These are phyloP conservation scores for Drosophila ficusphila DNA, from an alignment of 1,140 invertebrate genomes.

Conservation along the genomic window DNA sequence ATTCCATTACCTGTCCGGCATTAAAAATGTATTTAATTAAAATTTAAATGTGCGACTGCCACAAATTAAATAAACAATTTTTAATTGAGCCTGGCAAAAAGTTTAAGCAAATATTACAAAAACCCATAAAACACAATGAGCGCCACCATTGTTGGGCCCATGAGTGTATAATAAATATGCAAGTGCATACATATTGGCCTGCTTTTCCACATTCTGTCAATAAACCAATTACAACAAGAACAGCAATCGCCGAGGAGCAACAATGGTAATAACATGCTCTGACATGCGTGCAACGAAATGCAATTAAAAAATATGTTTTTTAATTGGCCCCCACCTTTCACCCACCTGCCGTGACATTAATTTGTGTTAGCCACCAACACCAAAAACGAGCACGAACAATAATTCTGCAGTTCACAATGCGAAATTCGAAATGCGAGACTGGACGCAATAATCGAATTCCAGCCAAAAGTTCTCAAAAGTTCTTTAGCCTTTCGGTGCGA, in stretches of 20 bases:
- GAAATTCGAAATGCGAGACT: conserved; percentile 38
- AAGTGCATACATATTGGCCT: conserved; percentile 48
- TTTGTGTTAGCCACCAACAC: conserved; percentile 63
- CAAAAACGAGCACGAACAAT: conserved; percentile 27
- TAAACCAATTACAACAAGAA: conserved; percentile 73
- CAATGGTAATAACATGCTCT: conserved; percentile 30
- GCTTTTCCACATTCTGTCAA: conserved; percentile 63
- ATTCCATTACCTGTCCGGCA: conserved; percentile 53
- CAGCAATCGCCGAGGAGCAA: conserved; percentile 25
- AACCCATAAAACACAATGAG: conserved; percentile 36
- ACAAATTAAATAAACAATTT: conserved; percentile 80
- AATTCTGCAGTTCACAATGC: conserved; percentile 32
- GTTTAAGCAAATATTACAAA: conserved; percentile 64
- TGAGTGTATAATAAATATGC: conserved; percentile 25
- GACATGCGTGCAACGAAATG: conserved; percentile 67
- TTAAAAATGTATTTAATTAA: conserved; percentile 77
- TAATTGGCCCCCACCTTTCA: conserved; percentile 61
- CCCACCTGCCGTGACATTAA: conserved; percentile 74
- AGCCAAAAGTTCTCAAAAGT: conserved; percentile 10
- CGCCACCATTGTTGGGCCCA: conserved; percentile 5
- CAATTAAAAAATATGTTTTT: conserved; percentile 78
- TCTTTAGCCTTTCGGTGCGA: conserved; percentile 28
- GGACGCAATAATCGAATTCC: conserved; percentile 20
- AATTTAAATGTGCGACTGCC: conserved; percentile 73
- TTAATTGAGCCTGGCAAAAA: conserved; percentile 76